phyloP scores from a whole-genome alignment of 2,113 vertebrate genomes.

The Sciurus niger region DNA sequence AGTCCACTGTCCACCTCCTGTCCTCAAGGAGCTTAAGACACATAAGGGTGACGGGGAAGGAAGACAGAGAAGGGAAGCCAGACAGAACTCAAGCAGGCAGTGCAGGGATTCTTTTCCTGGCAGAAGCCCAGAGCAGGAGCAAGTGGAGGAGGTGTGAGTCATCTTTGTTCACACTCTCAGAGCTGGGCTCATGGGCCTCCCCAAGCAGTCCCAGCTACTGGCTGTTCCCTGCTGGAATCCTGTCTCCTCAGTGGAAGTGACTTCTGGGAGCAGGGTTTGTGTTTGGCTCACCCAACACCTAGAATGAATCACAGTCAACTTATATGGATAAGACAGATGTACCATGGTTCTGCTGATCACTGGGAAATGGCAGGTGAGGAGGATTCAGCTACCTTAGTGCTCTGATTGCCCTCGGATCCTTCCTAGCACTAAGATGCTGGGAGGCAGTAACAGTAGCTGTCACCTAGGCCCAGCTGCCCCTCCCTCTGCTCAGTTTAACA shows the following conservation, averaged over 20 bases:
- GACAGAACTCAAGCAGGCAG: neutral
- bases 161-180: neutral
- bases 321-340: neutral
- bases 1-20: neutral
- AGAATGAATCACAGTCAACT: neutral
- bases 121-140: neutral
- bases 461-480: conserved; percentile 8
- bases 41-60: rapidly evolving
- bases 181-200: neutral
- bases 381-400: neutral
- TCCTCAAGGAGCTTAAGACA: neutral
- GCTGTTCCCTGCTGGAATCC: neutral
- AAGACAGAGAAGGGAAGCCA: neutral
- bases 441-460: conserved; percentile 31
- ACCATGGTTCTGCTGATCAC: neutral
- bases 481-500: conserved; percentile 42
- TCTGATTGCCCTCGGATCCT: neutral
- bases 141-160: neutral
- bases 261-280: neutral
- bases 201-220: neutral
- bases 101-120: neutral
- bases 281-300: neutral
- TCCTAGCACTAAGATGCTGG: neutral
- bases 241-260: neutral
- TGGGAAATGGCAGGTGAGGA: neutral